Evolutionary conservation across 2,888 invertebrate genomes (phyloP), one percentile per base, ranked within the genome.

Genomic region (Mythimna impura): DNA sequence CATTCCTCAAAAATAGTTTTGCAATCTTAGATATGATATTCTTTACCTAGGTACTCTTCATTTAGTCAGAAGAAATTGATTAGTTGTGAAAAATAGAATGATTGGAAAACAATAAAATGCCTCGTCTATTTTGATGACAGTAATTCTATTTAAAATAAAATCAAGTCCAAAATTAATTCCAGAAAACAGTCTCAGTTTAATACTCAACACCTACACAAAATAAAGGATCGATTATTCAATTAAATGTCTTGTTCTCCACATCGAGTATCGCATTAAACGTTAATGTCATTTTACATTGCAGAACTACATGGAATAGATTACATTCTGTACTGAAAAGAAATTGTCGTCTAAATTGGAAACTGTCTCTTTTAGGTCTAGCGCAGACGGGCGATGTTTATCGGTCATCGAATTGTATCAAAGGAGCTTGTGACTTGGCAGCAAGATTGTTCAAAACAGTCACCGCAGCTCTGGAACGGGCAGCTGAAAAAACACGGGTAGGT

Each of bases 191-290:
- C n/a, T 36, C 70, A 80, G 58, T 71, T 57, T 74, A 80, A 63
- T 58, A 63, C 60, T 74, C 43, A 43, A 68, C 65, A 68, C 52
- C 47, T 43, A 25, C 55, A 66, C 52, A 61, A 79, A 63, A 74
- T 79, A 74, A 55, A 74, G 60, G 58, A 77, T 64, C 63, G 57
- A 80, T 76, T 70, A 76, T 86, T 77, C 86, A 85, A 85, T 84
- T 83, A 84, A 70, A 77, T 73, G 75, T 52, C 72, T 69, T 66
- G 66, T 76, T 83, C 68, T 66, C 52, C 54, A 70, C 69, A 77
- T 83, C 85, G 65, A 77, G 73, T 63, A 71, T 76, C 73, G 74
- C 84, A 72, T 84, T 83, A 83, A 86, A 85, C 72, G 81, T 83
- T 83, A 57, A 81, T 78, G 86, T 83, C 68, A 83, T 78, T 84